Percentiles rank a stretch among this genome's conserved stretches.
Evolutionary conservation across 2,113 vertebrate species (phyloP).

Genomic region (Ivindomyrus marchei): DNA sequence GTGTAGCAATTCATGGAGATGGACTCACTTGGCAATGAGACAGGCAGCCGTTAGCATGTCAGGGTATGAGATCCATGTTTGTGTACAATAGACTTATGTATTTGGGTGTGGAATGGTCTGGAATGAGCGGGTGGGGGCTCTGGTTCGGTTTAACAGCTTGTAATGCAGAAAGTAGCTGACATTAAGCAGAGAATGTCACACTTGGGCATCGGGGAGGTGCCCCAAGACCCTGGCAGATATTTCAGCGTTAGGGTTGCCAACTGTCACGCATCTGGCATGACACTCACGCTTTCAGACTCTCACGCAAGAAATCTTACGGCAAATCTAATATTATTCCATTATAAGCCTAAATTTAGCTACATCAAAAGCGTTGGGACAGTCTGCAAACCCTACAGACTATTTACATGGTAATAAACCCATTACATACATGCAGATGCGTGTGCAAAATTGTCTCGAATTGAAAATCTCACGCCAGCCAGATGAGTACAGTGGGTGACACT

Average conservation of each 20-base stretch:
- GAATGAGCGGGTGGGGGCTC: background rate
- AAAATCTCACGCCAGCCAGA: too few species aligned
- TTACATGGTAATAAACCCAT: too few species aligned
- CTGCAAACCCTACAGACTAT: too few species aligned
- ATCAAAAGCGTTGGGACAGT: too few species aligned
- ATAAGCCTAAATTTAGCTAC: too few species aligned
- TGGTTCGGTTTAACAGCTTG: background rate
- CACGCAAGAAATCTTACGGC: too few species aligned
- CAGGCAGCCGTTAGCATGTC: background rate
- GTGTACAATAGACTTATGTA: background rate
- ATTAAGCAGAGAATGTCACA: background rate
- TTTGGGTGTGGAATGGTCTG: background rate
- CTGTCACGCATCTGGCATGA: too few species aligned
- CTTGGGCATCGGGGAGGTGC: background rate
- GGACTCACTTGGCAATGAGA: background rate
- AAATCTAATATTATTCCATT: too few species aligned
- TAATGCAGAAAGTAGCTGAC: background rate
- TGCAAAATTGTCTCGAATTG: too few species aligned
- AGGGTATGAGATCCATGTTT: background rate
- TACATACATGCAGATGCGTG: too few species aligned
- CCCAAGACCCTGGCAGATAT: background rate
- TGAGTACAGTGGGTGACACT: too few species aligned
- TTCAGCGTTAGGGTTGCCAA: background rate
- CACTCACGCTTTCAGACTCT: too few species aligned
- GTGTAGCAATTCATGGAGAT: background rate